Percentiles rank a stretch among this genome's conserved stretches.
Evolutionary conservation across 1,140 invertebrate species (phyloP).

Genomic region (Listronotus oregonensis): DNA sequence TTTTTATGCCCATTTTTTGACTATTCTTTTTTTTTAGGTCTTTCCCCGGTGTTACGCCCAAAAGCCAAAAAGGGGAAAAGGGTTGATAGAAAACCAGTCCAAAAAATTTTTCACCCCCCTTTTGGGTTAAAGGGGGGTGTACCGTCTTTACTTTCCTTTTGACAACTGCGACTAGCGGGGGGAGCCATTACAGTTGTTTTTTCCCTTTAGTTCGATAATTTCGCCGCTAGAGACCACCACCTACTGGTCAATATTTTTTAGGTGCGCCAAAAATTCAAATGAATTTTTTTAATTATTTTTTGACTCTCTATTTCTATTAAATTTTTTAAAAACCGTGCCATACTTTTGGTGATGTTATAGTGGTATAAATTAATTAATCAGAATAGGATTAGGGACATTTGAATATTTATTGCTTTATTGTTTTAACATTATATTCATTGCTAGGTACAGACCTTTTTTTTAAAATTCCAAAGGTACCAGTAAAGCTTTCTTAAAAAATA

Average conservation of each 20-base stretch:
- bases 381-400: too few relatives aligned
- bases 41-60: constrained; percentile 38
- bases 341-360: too few relatives aligned
- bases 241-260: constrained; percentile 53
- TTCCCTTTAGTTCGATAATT: constrained; percentile 39
- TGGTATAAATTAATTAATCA: too few relatives aligned
- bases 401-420: too few relatives aligned
- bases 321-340: not conserved
- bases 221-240: constrained; percentile 44
- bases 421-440: too few relatives aligned
- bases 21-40: constrained; percentile 38
- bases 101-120: constrained; percentile 61
- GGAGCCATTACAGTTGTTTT: constrained; percentile 47
- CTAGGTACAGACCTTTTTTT: too few relatives aligned
- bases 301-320: constrained; percentile 48
- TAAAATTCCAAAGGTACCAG: too few relatives aligned
- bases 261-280: constrained; percentile 47
- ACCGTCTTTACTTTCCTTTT: constrained; percentile 42
- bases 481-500: too few relatives aligned
- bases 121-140: constrained; percentile 65
- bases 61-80: constrained; percentile 59
- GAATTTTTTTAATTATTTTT: constrained; percentile 49
- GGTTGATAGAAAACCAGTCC: constrained; percentile 63
- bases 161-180: constrained; percentile 48
- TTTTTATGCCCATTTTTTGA: constrained; percentile 26